Percentiles rank a stretch among this genome's conserved stretches.
These are phyloP conservation scores for Netelia virgata DNA, from an alignment of 2,888 invertebrate species.

Conservation along the genomic window DNA sequence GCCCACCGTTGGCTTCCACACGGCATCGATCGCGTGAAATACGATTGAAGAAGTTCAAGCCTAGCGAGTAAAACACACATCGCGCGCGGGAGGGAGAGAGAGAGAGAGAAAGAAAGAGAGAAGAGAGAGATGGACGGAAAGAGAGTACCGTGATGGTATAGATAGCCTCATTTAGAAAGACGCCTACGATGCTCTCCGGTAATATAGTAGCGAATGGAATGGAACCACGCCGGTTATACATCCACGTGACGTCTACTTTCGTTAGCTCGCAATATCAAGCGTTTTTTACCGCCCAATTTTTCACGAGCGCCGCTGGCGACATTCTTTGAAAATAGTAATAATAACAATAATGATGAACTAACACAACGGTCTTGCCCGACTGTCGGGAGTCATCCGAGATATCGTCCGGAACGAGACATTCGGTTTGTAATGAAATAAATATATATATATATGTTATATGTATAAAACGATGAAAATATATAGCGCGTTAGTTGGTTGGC, in stretches of 20 bases:
- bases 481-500: slow-evolving; percentile 24
- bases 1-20: slow-evolving; percentile 61
- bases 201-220: slow-evolving; percentile 48
- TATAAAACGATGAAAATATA: slow-evolving; percentile 20
- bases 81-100: background rate
- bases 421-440: slow-evolving; percentile 1
- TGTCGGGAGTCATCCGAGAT: slow-evolving; percentile 24
- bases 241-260: slow-evolving; percentile 73
- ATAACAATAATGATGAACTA: slow-evolving; percentile 32
- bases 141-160: slow-evolving; percentile 18
- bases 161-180: slow-evolving; percentile 51
- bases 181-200: slow-evolving; percentile 49
- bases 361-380: background rate
- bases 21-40: slow-evolving; percentile 71
- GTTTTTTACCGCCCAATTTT: slow-evolving; percentile 41
- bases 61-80: slow-evolving; percentile 27
- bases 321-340: slow-evolving; percentile 38
- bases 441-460: background rate
- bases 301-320: slow-evolving; percentile 48
- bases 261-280: slow-evolving; percentile 14
- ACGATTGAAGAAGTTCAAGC: slow-evolving; percentile 69
- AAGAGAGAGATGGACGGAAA: background rate
- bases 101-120: slow-evolving; percentile 29
- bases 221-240: slow-evolving; percentile 66
- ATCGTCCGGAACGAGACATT: slow-evolving; percentile 10